These are phyloP conservation scores for Scolopax mira DNA, from an alignment of 2,113 vertebrate species.

Conservation along the genomic window DNA sequence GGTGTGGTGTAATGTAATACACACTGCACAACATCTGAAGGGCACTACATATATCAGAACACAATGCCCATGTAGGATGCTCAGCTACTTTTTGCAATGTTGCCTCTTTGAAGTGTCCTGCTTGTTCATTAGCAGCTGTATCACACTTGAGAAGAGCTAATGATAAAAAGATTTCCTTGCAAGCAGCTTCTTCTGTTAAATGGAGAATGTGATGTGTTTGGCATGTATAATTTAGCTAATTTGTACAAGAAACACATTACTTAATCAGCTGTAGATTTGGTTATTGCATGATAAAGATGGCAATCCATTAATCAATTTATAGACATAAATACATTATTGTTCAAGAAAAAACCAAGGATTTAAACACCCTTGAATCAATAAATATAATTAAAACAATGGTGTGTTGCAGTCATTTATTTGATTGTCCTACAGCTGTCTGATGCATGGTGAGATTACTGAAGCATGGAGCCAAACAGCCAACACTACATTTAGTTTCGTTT, in stretches of 20 bases:
- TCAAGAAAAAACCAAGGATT: slow-evolving; percentile 71
- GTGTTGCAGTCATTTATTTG: slow-evolving; percentile 42
- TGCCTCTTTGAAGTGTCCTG: neutral
- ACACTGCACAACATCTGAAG: neutral
- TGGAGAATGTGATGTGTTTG: neutral
- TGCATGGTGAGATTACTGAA: slow-evolving; percentile 39
- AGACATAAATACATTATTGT: slow-evolving; percentile 74
- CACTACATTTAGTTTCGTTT: slow-evolving; percentile 55
- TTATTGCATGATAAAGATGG: slow-evolving; percentile 74
- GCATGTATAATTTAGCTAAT: slow-evolving; percentile 70
- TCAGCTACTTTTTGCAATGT: neutral
- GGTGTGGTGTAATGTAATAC: neutral
- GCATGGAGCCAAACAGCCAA: slow-evolving; percentile 37
- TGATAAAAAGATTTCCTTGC: slow-evolving; percentile 50
- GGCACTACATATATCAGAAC: neutral
- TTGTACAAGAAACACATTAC: slow-evolving; percentile 75
- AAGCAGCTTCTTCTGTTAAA: slow-evolving; percentile 42
- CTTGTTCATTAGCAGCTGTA: neutral
- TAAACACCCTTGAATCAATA: slow-evolving; percentile 64
- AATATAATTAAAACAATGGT: slow-evolving; percentile 67
- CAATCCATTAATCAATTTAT: slow-evolving; percentile 81
- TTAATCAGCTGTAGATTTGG: slow-evolving; percentile 68
- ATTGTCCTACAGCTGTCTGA: slow-evolving; percentile 48
- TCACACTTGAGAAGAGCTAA: slow-evolving; percentile 8
- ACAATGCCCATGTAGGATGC: neutral